Evolutionary conservation across 30 jellyfish, hydroid and myxozoan genomes (phyloP), one percentile per base, ranked within the genome.

Genomic region (Hydractinia symbiolongicarpus): DNA sequence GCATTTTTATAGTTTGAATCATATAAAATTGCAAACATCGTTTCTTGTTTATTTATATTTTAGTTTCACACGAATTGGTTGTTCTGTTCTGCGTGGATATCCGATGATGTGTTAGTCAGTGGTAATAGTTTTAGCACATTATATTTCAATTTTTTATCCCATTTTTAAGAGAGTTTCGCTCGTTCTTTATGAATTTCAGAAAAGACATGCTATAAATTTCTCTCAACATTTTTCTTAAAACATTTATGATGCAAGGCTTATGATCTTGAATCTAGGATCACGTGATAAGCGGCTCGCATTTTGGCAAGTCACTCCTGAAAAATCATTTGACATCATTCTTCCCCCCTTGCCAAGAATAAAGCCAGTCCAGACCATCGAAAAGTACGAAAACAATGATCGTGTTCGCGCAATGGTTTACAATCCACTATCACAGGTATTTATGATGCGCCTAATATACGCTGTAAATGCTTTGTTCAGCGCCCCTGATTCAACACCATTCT

Each of bases 11-110:
- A 58, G 69, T 13, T 58, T 58, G 2, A 1, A 58, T 58, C 3
- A 58, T 11, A 58, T 11, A 11, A 58, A 58, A 58, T 16, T 30
- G 2, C 44, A 30, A 30, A 30, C 44, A 30, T 30, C 2, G 44
- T 30, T 30, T 30, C 2, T 30, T 30, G 44, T 30, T 30, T 30
- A 30, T 54, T 71, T 72, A 0, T 5, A 21, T 71, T 81, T 21
- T 76, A 93, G 98, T 83, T 67, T 61, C 98, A 93, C 62, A 78
- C 86, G 17, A 96, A 93, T 64, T 93, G 98, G 98, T 14, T 93
- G 54, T 93, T 93, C 81, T 82, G 96, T 17, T 74, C 96, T 1
- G 95, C 98, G 5, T 93, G 98, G 98, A 83, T 87, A 14, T 68
- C 94, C 11, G 96, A 93, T 53, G 62, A 76, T 17, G 70, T 84